phyloP scores from a whole-genome alignment of 2,113 vertebrate genomes.

The Trochalopteron elliotii region DNA sequence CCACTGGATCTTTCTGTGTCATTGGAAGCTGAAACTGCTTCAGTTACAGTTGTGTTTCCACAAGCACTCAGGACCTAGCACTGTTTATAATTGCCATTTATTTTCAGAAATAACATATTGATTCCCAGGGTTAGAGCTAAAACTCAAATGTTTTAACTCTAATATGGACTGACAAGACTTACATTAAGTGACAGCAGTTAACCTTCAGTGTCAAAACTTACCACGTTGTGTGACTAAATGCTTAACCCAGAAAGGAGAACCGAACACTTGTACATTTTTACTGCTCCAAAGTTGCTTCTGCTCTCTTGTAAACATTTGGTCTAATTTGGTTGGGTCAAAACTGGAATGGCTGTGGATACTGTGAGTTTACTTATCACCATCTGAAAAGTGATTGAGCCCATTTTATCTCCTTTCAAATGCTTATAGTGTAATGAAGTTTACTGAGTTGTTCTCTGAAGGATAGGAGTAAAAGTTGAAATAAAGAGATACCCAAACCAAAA shows the following conservation, averaged over 20 bases:
- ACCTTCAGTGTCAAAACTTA: neutral
- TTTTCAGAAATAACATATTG: neutral
- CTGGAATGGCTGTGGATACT: neutral
- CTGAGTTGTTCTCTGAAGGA: neutral
- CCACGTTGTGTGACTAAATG: neutral
- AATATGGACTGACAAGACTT: neutral
- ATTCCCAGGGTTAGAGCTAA: neutral
- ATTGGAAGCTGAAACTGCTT: neutral
- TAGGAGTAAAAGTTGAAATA: neutral
- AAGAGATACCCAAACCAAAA: neutral
- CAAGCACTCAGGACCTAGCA: neutral
- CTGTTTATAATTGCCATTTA: neutral
- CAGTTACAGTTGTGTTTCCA: neutral
- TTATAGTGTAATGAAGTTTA: neutral
- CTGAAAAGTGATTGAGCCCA: neutral
- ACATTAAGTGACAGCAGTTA: neutral
- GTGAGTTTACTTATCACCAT: neutral
- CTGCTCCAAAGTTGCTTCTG: neutral
- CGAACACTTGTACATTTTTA: neutral
- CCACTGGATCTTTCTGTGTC: neutral
- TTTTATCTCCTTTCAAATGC: neutral
- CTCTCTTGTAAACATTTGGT: neutral
- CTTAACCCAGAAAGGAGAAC: neutral
- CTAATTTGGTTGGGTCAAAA: neutral
- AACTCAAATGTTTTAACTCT: neutral